Percentiles rank a stretch among this genome's conserved stretches.
Evolutionary conservation across 2,113 vertebrate species (phyloP).

Genomic region (Ochotona princeps): DNA sequence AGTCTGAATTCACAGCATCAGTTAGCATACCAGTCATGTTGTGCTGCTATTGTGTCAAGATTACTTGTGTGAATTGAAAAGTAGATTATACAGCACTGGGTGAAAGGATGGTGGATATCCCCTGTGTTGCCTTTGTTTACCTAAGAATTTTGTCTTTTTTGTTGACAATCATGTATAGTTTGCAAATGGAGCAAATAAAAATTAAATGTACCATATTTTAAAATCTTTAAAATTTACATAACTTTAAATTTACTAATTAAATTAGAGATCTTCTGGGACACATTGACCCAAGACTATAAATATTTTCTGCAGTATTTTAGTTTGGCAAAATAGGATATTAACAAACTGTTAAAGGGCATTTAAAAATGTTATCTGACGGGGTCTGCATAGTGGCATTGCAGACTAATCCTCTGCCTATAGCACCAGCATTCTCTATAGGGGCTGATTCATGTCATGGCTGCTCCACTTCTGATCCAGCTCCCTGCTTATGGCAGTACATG

Average conservation of each 20-base stretch:
- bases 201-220: neutral
- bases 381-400: too few species aligned
- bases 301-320: neutral
- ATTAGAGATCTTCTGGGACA: neutral
- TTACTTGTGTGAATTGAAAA: slow-evolving; percentile 60
- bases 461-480: too few species aligned
- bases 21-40: slow-evolving; percentile 30
- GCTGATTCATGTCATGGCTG: too few species aligned
- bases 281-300: neutral
- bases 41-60: slow-evolving; percentile 12
- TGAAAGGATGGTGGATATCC: neutral
- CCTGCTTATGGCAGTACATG: too few species aligned
- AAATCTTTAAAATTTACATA: slow-evolving; percentile 1
- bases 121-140: neutral
- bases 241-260: slow-evolving; percentile 11
- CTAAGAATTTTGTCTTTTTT: slow-evolving; percentile 8
- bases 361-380: neutral
- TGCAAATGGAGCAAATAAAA: neutral
- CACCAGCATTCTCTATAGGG: too few species aligned
- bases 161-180: slow-evolving; percentile 27
- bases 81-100: neutral
- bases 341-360: neutral
- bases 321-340: slow-evolving; percentile 20
- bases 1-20: slow-evolving; percentile 45
- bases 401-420: too few species aligned